Evolutionary conservation across 2,113 vertebrate species (phyloP), one percentile per base, ranked within the genome.

Genomic region (Naja naja): DNA sequence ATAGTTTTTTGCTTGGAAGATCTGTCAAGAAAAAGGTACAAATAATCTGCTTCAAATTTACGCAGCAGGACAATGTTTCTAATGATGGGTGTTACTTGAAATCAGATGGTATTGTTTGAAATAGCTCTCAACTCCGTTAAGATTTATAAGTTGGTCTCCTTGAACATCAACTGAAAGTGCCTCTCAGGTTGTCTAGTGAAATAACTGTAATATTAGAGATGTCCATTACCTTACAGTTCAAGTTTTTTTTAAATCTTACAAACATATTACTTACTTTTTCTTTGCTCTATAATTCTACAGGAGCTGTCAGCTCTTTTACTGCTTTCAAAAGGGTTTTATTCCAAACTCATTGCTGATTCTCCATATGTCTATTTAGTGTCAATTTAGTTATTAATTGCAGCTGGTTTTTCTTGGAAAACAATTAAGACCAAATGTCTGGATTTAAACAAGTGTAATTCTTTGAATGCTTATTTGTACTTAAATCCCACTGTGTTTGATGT

Each of bases 91-190:
- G 23, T 45, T 92, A 91, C 92, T 93, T 94, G 88, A 96, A 96
- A 94, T 96, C 94, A 95, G 95, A 93, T 4, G 8, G 11, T 30
- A 95, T 94, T 96, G 81, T 95, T 93, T 93, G 43, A 49, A 87
- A 92, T 30, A 20, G 60, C 58, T 53, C 0, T 27, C 85, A 91
- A 60, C 90, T 93, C 45, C 43, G 58, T 58, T 55, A 14, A 9
- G 64, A 93, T 92, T 92, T 93, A 88, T 56, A 81, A 85, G 88
- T 81, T 30, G 12, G 45, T 55, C 27, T 69, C 25, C 27, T 56
- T 54, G 49, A 47, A 88, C 87, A 90, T 45, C 30, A 27, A 22
- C 5, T 39, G 39, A 54, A 5, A 89, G 11, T 45, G 14, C n/a
- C 14, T 87, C 43, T 47, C 53, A 85, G 43, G 49, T 5, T 53